phyloP scores from a whole-genome alignment of 2,888 invertebrate genomes.

The Drosophila setosimentum region DNA sequence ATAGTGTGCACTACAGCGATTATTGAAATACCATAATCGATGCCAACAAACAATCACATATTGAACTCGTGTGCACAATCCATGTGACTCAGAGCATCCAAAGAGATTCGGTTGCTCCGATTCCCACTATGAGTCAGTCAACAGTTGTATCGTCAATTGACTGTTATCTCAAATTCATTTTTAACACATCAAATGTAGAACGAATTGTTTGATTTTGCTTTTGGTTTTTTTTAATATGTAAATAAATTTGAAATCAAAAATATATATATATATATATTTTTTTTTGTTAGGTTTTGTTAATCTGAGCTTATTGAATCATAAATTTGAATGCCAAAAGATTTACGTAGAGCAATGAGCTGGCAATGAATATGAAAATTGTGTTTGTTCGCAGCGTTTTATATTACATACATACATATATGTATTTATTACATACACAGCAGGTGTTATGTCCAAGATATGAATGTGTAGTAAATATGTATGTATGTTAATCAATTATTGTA shows the following conservation, averaged over 20 bases:
- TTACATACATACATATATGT: background rate
- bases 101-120: background rate
- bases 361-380: background rate
- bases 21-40: slow-evolving; percentile 54
- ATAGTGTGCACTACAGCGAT: slow-evolving; percentile 20
- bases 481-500: background rate
- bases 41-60: slow-evolving; percentile 18
- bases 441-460: background rate
- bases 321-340: slow-evolving; percentile 27
- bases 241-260: background rate
- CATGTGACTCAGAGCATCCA: slow-evolving; percentile 60
- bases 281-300: background rate
- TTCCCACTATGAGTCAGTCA: background rate
- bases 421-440: background rate
- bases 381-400: slow-evolving; percentile 2
- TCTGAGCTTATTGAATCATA: slow-evolving; percentile 3
- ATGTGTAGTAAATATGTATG: background rate
- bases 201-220: background rate
- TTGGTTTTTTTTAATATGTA: background rate
- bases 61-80: slow-evolving; percentile 59
- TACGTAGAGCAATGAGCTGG: slow-evolving; percentile 17
- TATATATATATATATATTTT: background rate
- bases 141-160: slow-evolving; percentile 25
- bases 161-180: slow-evolving; percentile 18
- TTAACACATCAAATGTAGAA: slow-evolving; percentile 16